phyloP scores from a whole-genome alignment of 2,888 invertebrate species.

The Agrotis puta region DNA sequence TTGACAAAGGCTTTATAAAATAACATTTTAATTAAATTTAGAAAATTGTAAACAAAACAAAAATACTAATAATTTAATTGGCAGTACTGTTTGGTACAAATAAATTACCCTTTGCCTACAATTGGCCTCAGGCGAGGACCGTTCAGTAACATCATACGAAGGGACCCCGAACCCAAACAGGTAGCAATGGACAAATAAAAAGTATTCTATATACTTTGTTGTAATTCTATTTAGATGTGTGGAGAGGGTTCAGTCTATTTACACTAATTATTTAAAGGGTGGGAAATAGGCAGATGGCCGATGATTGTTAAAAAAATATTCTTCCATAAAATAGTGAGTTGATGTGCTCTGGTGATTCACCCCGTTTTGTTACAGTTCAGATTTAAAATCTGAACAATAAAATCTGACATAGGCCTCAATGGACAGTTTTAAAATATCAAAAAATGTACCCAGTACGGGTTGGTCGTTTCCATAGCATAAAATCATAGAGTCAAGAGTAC shows the following conservation, averaged over 20 bases:
- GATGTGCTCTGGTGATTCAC: no score
- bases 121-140: slow-evolving; percentile 49
- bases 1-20: no score
- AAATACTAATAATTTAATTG: slow-evolving; percentile 38
- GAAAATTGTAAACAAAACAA: slow-evolving; percentile 7
- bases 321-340: no score
- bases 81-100: slow-evolving; percentile 19
- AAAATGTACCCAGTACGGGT: no score
- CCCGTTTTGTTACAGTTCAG: no score
- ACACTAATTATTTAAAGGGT: not conserved
- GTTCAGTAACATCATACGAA: slow-evolving; percentile 40
- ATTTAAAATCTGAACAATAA: no score
- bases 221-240: slow-evolving; percentile 17
- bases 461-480: no score
- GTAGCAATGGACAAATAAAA: slow-evolving; percentile 43
- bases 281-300: not conserved
- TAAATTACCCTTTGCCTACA: slow-evolving; percentile 30
- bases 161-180: slow-evolving; percentile 32
- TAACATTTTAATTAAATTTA: not conserved
- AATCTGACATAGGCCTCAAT: no score
- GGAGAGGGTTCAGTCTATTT: not conserved
- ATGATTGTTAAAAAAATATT: no score
- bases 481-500: no score
- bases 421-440: no score
- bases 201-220: slow-evolving; percentile 6